Evolutionary conservation across 2,113 vertebrate species (phyloP), one percentile per base, ranked within the genome.

Genomic region (Pituophis catenifer): DNA sequence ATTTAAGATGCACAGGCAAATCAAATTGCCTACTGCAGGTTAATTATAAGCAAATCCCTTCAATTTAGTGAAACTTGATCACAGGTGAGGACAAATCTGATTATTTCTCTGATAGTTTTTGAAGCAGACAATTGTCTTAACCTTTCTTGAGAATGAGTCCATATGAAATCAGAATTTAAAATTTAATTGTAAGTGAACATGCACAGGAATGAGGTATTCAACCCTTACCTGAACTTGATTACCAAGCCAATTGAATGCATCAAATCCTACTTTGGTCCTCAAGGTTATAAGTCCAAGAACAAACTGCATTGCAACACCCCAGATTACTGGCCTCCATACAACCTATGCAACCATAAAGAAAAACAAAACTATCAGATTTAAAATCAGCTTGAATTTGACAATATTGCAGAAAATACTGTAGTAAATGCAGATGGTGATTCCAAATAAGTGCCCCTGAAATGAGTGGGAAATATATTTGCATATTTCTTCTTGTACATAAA

Each of bases 241-340:
- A 57, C 98, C 99, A 92, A 99, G 57, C 98, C 98, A 98, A 8
- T 97, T 96, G 65, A 99, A 97, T 19, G 96, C 94, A 58, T 91
- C 91, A 93, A 97, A 98, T n/a, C 98, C 99, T 90, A 96, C 94
- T 50, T 96, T 93, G 1, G 98, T 99, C 93, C 98, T 98, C 92
- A 99, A 95, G 91, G 98, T 98, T 89, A 99, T 65, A 93, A 99
- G 86, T 13, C 98, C 98, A 93, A 99, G 96, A 92, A 98, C n/a
- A 97, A 98, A 99, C 95, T 99, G 98, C 29, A 99, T 92, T 87
- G 95, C 97, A 81, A 98, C 94, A 86, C 98, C 98, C 96, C 97
- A 98, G 65, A 98, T 93, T 86, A 99, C 96, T 89, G 98, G 97
- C 94, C 97, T 98, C 98, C 98, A 98, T 89, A 95, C 94, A 96